Base-by-base conservation (phyloP, 2,888 invertebrate genomes). In the Amblyjoppa proteus region DNA sequence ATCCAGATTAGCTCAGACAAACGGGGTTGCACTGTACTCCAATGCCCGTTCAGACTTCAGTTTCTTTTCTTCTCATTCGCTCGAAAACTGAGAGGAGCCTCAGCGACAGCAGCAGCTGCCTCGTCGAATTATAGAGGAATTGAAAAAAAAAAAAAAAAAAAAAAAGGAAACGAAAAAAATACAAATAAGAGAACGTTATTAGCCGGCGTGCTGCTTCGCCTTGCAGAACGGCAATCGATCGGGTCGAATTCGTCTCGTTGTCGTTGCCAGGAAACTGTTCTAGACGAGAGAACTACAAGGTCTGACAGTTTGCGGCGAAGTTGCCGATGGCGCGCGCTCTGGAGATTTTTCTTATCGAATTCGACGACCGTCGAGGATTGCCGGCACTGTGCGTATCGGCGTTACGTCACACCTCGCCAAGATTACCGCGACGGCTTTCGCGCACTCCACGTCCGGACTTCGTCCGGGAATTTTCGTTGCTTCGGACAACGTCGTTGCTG, bases 111-210 rank as follows among this genome's bases (percentile, higher is more conserved):
- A 66, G 58, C 85, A 83, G 82, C 85, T 85, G 85, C 82, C 82
- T 41, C 53, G 79, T 80, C 73, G 58, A 85, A 80, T 85, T 85
- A 83, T 76, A 71, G 85, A 45, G 76, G 16, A 58, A 70, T 56
- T 31, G 45, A 49, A 34, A 34, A 34, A 34, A 7, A 34, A 1
- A 6, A 34, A 34, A 34, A 20, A 20, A 20, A 51, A 49, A 34
- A 34, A 6, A 34, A 7, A 34, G 7, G 34, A 34, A 34, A 34
- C 34, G 38, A 68, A 25, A 4, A 70, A 51, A 68, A 76, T 68
- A 28, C 4, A 28, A 58, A 58, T 25, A 58, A 58, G 11, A 25
- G 28, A 25, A 58, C 20, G 73, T 76, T 76, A 61, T 80, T 83
- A 80, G 58, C 53, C 38, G 7, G 25, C 25, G 61, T 51, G 66